Evolutionary conservation across 2,113 vertebrate genomes (phyloP).

Genomic region (Leptobrachium ailaonicum): DNA sequence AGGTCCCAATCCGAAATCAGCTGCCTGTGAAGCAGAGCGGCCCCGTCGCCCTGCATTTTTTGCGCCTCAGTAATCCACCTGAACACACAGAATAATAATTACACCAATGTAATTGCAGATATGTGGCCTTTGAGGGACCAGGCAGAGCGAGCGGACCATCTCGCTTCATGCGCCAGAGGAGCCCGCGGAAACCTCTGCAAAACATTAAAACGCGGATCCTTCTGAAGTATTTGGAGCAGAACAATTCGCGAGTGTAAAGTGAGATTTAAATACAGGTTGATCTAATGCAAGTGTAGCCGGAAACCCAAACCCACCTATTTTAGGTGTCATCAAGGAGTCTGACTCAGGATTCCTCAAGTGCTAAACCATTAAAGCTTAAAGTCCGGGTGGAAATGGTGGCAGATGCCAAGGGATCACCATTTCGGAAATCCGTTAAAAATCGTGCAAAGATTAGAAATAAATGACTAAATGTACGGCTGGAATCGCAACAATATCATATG

Average conservation of each 20-base stretch:
- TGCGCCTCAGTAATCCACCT: not conserved
- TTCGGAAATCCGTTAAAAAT: no score
- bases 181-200: not conserved
- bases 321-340: not conserved
- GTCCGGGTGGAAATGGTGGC: no score
- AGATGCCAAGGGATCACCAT: no score
- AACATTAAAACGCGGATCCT: conserved; percentile 15
- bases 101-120: conserved; percentile 27
- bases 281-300: conserved; percentile 12
- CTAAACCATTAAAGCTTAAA: no score
- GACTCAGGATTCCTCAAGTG: no score
- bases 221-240: conserved; percentile 29
- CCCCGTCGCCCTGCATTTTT: not conserved
- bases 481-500: no score
- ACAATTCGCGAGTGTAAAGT: conserved; percentile 31
- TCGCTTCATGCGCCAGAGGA: conserved; percentile 23
- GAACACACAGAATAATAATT: conserved; percentile 9
- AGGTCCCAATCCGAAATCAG: no score
- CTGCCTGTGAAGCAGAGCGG: not conserved
- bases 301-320: not conserved
- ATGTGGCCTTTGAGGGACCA: not conserved
- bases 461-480: no score
- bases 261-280: conserved; percentile 15
- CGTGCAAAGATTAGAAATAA: no score
- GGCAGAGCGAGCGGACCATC: not conserved